Evolutionary conservation across 2,113 vertebrate species (phyloP).

Genomic region (Carollia perspicillata): DNA sequence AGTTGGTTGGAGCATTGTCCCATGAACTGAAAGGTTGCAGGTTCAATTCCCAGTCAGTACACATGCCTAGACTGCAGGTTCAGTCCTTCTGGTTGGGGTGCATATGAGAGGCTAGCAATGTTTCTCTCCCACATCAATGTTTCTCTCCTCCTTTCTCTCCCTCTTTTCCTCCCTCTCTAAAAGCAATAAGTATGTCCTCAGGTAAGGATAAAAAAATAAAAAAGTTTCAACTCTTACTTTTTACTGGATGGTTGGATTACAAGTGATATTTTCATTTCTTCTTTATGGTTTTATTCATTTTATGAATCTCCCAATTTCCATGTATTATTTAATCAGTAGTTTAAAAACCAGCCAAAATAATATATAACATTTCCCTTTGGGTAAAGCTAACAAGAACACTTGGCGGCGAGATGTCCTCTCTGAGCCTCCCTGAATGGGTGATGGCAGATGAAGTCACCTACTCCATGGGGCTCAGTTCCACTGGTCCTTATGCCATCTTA

Average conservation of each 20-base stretch:
- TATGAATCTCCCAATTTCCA: slow-evolving; percentile 21
- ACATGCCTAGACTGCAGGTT: too few species aligned
- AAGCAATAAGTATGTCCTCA: too few species aligned
- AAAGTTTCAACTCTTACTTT: slow-evolving; percentile 18
- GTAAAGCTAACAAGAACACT: not conserved
- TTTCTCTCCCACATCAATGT: too few species aligned
- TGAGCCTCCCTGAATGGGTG: not conserved
- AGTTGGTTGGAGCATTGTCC: too few species aligned
- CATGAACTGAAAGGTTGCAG: too few species aligned
- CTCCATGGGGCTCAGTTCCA: not conserved
- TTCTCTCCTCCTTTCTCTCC: too few species aligned
- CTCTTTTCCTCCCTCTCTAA: too few species aligned
- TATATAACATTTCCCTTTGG: not conserved
- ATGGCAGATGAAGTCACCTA: not conserved
- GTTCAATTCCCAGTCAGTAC: too few species aligned
- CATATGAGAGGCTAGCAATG: too few species aligned
- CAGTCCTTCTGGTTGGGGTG: too few species aligned
- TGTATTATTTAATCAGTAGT: not conserved
- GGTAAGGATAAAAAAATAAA: too few species aligned
- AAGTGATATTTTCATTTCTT: not conserved
- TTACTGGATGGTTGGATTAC: not conserved
- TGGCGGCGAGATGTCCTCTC: not conserved
- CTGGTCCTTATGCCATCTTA: not conserved
- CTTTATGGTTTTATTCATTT: not conserved
- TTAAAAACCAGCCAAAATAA: not conserved